A percentile compares a stretch with the other conserved stretches of the same genome.
These are phyloP conservation scores for Brenthis daphne DNA, from an alignment of 2,888 invertebrate genomes.

Conservation along the genomic window DNA sequence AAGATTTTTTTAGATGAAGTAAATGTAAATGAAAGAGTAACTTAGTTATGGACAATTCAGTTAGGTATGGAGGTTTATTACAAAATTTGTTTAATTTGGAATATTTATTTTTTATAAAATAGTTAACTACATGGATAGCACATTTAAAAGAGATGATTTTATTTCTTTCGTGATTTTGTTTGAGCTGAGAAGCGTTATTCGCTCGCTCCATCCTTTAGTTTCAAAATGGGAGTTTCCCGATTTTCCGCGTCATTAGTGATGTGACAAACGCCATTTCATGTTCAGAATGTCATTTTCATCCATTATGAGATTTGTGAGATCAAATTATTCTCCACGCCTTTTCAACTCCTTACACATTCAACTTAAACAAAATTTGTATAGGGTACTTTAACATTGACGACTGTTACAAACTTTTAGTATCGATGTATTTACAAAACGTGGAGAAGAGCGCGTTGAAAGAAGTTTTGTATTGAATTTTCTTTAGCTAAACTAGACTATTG, in stretches of 20 bases:
- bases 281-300: conserved; percentile 72
- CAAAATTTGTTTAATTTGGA: background rate
- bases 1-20: no score
- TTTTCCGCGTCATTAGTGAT: conserved; percentile 75
- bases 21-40: no score
- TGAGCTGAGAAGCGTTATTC: conserved; percentile 16
- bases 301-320: conserved; percentile 73
- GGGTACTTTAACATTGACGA: background rate
- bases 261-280: conserved; percentile 75
- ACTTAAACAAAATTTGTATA: conserved; percentile 9
- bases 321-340: conserved; percentile 65
- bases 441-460: no score
- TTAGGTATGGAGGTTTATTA: background rate
- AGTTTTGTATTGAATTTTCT: no score
- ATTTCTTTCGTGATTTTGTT: conserved; percentile 8
- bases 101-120: background rate
- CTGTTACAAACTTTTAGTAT: background rate
- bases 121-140: background rate
- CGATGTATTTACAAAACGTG: no score
- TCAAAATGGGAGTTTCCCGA: conserved; percentile 68
- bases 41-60: no score
- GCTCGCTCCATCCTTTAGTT: conserved; percentile 61
- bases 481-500: no score
- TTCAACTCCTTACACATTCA: conserved; percentile 47
- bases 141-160: conserved; percentile 1